Conservation (phyloP, 2,113 vertebrate genomes). For the Otis tarda region DNA sequence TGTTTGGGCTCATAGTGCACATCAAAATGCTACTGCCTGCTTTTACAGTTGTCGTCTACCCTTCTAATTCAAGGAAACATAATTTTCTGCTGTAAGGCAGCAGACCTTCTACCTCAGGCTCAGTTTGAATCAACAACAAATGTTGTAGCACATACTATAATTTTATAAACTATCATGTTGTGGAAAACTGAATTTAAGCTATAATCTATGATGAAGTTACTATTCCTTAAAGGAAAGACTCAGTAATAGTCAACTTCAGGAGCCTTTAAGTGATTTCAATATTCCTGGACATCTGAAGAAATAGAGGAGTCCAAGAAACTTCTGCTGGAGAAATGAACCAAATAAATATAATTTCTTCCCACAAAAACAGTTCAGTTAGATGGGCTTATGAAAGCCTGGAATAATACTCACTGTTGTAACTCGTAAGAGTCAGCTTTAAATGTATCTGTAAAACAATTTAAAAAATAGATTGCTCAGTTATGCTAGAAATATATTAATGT, state of each 20-base stretch:
- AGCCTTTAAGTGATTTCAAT: background rate
- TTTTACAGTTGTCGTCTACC: slow-evolving; percentile 45
- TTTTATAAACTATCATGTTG: slow-evolving; percentile 77
- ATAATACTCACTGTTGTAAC: background rate
- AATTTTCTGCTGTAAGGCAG: slow-evolving; percentile 69
- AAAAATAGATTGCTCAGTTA: background rate
- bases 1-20: background rate
- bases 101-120: slow-evolving; percentile 72
- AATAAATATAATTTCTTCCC: background rate
- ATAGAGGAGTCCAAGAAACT: background rate
- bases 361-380: background rate
- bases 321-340: background rate
- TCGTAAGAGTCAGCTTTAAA: background rate
- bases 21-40: background rate
- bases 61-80: slow-evolving; percentile 61
- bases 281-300: background rate
- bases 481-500: background rate
- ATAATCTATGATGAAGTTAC: slow-evolving; percentile 69
- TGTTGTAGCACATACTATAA: slow-evolving; percentile 62
- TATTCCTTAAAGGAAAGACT: slow-evolving; percentile 62
- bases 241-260: slow-evolving; percentile 52
- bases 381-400: background rate
- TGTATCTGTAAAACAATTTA: background rate
- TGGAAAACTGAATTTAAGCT: slow-evolving; percentile 71
- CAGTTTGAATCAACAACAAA: slow-evolving; percentile 76